Evolutionary conservation across 1,140 invertebrate species (phyloP).

Genomic region (Ips typographus): DNA sequence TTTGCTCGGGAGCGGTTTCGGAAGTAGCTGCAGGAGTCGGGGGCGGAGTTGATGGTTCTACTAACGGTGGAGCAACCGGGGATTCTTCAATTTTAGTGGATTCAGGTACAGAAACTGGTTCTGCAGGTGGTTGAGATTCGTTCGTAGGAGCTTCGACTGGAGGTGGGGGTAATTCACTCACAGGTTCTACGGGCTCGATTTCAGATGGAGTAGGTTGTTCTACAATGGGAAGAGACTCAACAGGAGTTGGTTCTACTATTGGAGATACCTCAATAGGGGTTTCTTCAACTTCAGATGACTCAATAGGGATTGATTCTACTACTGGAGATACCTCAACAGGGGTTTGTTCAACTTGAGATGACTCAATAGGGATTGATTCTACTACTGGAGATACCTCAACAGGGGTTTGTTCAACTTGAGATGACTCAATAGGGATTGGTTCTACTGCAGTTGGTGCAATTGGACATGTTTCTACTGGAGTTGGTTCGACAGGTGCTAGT

Average conservation of each 20-base stretch:
- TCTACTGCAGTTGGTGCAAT: slow-evolving; percentile 5
- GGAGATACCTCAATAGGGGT: not conserved
- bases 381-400: not conserved
- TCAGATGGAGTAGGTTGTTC: slow-evolving; percentile 7
- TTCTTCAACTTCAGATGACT: not conserved
- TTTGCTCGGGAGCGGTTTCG: slow-evolving; percentile 12
- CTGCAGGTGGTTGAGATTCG: slow-evolving; percentile 11
- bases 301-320: not conserved
- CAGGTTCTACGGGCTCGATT: not conserved
- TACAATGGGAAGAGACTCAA: not conserved
- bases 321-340: not conserved
- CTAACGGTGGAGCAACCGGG: slow-evolving; percentile 12
- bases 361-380: slow-evolving; percentile 26
- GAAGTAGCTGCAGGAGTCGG: slow-evolving; percentile 24
- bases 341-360: slow-evolving; percentile 5
- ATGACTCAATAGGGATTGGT: slow-evolving; percentile 20
- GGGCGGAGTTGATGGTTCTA: slow-evolving; percentile 30
- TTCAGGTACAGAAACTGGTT: slow-evolving; percentile 25
- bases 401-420: slow-evolving; percentile 6
- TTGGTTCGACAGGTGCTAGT: slow-evolving; percentile 9
- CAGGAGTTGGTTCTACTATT: not conserved
- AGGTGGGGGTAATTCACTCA: not conserved
- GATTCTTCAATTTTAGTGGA: slow-evolving; percentile 13
- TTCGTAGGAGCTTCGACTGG: not conserved
- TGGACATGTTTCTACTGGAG: slow-evolving; percentile 1